These are phyloP conservation scores for Notarius quadriscutis DNA, from an alignment of 2,113 vertebrate genomes.

Conservation along the genomic window DNA sequence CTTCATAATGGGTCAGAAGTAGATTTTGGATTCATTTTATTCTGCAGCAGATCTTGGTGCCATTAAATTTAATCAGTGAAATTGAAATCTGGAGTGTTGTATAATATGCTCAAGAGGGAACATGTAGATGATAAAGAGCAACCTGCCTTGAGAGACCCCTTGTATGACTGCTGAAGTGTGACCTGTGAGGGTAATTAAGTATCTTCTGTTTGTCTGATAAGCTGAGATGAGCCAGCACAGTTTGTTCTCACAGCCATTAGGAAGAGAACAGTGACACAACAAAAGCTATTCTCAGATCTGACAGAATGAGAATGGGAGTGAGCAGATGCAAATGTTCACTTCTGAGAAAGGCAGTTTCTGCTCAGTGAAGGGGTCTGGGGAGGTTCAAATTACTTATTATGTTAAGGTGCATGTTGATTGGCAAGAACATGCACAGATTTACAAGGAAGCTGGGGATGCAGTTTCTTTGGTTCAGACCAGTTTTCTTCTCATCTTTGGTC, in stretches of 20 bases:
- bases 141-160: not conserved
- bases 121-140: not conserved
- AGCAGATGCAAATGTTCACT: not conserved
- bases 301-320: not conserved
- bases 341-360: not conserved
- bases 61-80: not conserved
- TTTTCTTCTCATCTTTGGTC: not conserved
- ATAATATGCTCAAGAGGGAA: not conserved
- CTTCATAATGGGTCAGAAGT: not conserved
- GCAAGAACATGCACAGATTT: not conserved
- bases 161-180: not conserved
- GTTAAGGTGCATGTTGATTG: not conserved
- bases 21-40: not conserved
- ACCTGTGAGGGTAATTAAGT: not conserved
- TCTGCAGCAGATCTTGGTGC: not conserved
- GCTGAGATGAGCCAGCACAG: not conserved
- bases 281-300: constrained; percentile 11
- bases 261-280: not conserved
- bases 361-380: not conserved
- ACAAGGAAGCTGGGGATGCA: not conserved
- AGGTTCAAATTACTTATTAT: not conserved
- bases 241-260: constrained; percentile 1
- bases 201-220: not conserved
- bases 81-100: not conserved
- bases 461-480: not conserved